Conservation (phyloP, 2,888 invertebrate species). For the Stegophylla sp. region DNA sequence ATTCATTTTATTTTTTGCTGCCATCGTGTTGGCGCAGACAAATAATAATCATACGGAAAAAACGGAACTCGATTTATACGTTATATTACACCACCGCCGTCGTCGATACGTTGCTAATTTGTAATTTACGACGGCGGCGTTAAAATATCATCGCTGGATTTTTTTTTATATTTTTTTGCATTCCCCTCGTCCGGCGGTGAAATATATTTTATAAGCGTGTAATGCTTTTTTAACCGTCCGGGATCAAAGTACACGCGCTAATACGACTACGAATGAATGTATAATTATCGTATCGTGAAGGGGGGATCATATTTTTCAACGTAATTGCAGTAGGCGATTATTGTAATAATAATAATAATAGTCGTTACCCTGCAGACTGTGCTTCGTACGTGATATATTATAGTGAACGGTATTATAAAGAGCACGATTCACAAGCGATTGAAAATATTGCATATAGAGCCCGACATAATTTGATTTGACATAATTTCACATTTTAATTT, state of each 20-base stretch:
- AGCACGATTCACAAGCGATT: too few species aligned
- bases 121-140: constrained; percentile 34
- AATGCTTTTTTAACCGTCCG: constrained; percentile 20
- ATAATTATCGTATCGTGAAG: constrained; percentile 4
- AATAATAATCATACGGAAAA: neutral
- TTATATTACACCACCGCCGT: constrained; percentile 2
- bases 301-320: neutral
- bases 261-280: constrained; percentile 23
- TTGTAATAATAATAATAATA: neutral
- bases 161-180: constrained; percentile 7
- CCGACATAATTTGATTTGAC: too few species aligned
- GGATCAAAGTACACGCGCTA: constrained; percentile 14
- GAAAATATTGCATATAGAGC: too few species aligned
- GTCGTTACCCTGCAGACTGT: too few species aligned
- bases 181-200: neutral
- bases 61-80: constrained; percentile 7
- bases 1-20: neutral
- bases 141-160: constrained; percentile 27
- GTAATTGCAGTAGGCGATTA: neutral
- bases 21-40: constrained; percentile 12
- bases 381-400: too few species aligned
- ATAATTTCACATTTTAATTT: too few species aligned
- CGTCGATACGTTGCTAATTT: constrained; percentile 11
- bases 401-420: too few species aligned
- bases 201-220: constrained; percentile 23